These are phyloP conservation scores for Naja naja DNA, from an alignment of 2,113 vertebrate genomes.

Conservation along the genomic window DNA sequence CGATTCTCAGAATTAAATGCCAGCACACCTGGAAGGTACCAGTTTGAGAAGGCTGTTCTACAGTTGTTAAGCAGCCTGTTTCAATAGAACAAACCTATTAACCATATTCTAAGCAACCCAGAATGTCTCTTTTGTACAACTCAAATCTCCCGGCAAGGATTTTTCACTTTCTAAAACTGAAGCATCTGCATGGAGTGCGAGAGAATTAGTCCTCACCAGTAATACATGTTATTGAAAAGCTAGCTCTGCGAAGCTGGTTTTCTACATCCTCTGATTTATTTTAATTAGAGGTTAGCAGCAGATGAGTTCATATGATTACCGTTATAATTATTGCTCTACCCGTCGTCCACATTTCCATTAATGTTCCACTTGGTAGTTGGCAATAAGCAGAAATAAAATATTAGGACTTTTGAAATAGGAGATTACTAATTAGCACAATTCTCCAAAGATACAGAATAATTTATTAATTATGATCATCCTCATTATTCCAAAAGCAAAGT, in stretches of 20 bases:
- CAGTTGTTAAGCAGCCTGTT: background rate
- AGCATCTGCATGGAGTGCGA: slow-evolving; percentile 30
- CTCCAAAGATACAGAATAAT: slow-evolving; percentile 67
- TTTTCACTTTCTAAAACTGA: slow-evolving; percentile 5
- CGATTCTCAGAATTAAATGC: background rate
- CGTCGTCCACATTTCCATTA: slow-evolving; percentile 67
- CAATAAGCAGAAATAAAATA: slow-evolving; percentile 74
- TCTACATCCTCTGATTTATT: slow-evolving; percentile 63
- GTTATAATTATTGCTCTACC: slow-evolving; percentile 68
- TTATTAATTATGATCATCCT: slow-evolving; percentile 71
- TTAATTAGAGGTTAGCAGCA: slow-evolving; percentile 70
- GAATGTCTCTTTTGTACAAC: background rate
- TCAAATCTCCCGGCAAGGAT: background rate
- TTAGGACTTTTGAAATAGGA: slow-evolving; percentile 71
- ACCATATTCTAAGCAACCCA: background rate
- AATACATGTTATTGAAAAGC: slow-evolving; percentile 64
- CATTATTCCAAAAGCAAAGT: slow-evolving; percentile 61
- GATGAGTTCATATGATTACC: slow-evolving; percentile 60
- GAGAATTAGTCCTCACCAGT: slow-evolving; percentile 58
- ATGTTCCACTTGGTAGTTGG: slow-evolving; percentile 67
- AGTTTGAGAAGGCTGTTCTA: background rate
- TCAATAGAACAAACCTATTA: background rate
- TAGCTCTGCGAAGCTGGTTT: slow-evolving; percentile 54
- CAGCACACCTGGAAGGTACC: background rate
- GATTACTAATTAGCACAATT: slow-evolving; percentile 69